Evolutionary conservation across 1,140 invertebrate species (phyloP).

Genomic region (Hirudo medicinalis): DNA sequence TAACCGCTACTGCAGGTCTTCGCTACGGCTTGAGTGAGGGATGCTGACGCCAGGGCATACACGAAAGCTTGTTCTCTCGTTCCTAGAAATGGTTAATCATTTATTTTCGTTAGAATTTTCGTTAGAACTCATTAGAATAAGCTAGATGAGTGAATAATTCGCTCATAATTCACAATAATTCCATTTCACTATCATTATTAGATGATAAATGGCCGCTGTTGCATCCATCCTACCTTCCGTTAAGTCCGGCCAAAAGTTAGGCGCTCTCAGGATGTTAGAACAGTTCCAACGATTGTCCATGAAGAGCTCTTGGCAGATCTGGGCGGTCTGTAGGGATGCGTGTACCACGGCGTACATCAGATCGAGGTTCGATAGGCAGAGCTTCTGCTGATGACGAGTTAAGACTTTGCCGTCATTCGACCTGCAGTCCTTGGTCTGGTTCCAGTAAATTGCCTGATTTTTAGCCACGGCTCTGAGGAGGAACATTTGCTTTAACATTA

Average conservation of each 20-base stretch:
- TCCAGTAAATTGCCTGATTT: conserved; percentile 13
- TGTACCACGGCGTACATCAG: conserved; percentile 59
- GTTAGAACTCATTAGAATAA: too few species aligned
- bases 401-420: conserved; percentile 4
- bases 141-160: too few species aligned
- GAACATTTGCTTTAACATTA: too few species aligned
- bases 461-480: conserved; percentile 19
- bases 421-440: conserved; percentile 19
- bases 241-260: conserved; percentile 61
- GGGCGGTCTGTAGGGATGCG: conserved; percentile 53
- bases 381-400: conserved; percentile 13
- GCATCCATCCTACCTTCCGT: conserved; percentile 49
- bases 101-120: too few species aligned
- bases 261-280: conserved; percentile 59
- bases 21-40: conserved; percentile 54
- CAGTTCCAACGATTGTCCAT: conserved; percentile 67
- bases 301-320: conserved; percentile 57
- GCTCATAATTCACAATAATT: too few species aligned
- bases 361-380: conserved; percentile 52
- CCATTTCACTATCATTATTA: too few species aligned
- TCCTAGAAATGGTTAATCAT: conserved; percentile 38
- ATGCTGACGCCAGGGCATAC: conserved; percentile 56
- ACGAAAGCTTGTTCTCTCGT: conserved; percentile 63
- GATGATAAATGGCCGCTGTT: too few species aligned
- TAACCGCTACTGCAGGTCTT: conserved; percentile 55